These are phyloP conservation scores for Papilio polytes DNA, from an alignment of 1,140 invertebrate species.

Conservation along the genomic window DNA sequence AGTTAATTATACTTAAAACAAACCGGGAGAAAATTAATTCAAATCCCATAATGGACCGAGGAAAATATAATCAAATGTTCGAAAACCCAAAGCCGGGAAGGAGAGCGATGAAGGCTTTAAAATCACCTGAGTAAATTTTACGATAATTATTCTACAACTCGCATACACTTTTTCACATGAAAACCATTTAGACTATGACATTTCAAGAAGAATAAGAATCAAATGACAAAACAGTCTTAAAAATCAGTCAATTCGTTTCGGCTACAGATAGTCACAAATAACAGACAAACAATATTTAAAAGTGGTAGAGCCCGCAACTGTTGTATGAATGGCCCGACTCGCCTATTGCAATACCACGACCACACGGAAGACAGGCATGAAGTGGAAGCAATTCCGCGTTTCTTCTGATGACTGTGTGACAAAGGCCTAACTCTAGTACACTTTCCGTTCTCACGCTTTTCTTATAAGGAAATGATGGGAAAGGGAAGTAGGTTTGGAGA, in stretches of 20 bases:
- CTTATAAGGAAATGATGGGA: too few relatives aligned
- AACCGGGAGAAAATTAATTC: constrained; percentile 36
- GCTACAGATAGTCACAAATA: background rate
- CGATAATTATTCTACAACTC: background rate
- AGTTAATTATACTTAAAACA: constrained; percentile 33
- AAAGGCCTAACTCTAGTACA: too few relatives aligned
- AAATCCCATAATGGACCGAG: constrained; percentile 36
- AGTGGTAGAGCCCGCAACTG: too few relatives aligned
- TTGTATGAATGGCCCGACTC: too few relatives aligned
- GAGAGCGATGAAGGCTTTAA: background rate
- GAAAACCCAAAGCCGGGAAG: constrained; percentile 13
- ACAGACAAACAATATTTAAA: too few relatives aligned
- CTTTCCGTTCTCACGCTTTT: too few relatives aligned
- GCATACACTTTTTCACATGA: background rate
- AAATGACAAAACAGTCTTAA: background rate
- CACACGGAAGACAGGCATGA: too few relatives aligned
- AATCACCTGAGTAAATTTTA: background rate
- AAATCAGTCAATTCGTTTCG: background rate
- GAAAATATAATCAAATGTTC: constrained; percentile 35
- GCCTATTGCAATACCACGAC: too few relatives aligned
- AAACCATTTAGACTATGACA: background rate
- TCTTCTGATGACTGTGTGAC: too few relatives aligned
- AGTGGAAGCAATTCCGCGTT: too few relatives aligned
- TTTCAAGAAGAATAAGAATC: background rate
- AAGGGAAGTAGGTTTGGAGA: too few relatives aligned